A percentile compares a stretch with the other conserved stretches of the same genome.
These are phyloP conservation scores for Macrostomum lignano DNA, from an alignment of 1,140 invertebrate species.

Conservation along the genomic window DNA sequence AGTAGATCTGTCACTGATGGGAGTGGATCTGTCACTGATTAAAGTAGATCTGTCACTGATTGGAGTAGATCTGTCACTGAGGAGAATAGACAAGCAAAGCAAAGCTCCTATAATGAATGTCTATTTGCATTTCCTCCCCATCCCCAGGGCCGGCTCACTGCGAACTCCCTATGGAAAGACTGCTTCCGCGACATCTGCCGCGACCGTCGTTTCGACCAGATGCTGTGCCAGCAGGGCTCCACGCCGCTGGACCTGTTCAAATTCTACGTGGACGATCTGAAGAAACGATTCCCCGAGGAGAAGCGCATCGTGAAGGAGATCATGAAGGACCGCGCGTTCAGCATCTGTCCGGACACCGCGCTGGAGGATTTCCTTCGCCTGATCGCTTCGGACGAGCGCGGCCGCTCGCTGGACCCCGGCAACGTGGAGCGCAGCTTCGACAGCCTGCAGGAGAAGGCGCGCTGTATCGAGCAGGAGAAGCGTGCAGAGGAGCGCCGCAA, in stretches of 20 bases:
- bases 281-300: conserved; percentile 82
- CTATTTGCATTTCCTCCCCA: too few species aligned
- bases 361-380: conserved; percentile 84
- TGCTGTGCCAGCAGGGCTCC: conserved; percentile 63
- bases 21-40: too few species aligned
- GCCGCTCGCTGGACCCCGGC: conserved; percentile 62
- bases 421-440: conserved; percentile 74
- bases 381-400: conserved; percentile 72
- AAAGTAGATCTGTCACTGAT: too few species aligned
- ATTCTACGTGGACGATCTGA: conserved; percentile 93
- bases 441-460: neutral
- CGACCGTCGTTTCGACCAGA: conserved; percentile 53
- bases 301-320: conserved; percentile 96
- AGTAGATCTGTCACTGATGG: too few species aligned
- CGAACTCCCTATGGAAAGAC: conserved; percentile 98
- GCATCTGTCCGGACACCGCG: conserved; percentile 39
- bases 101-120: too few species aligned
- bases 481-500: neutral
- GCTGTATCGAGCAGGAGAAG: neutral
- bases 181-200: conserved; percentile 69
- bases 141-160: too few species aligned
- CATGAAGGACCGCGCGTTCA: conserved; percentile 32
- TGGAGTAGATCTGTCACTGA: too few species aligned
- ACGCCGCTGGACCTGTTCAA: conserved; percentile 92
- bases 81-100: too few species aligned